These are phyloP conservation scores for Cololabis saira DNA, from an alignment of 2,113 vertebrate genomes.

Conservation along the genomic window DNA sequence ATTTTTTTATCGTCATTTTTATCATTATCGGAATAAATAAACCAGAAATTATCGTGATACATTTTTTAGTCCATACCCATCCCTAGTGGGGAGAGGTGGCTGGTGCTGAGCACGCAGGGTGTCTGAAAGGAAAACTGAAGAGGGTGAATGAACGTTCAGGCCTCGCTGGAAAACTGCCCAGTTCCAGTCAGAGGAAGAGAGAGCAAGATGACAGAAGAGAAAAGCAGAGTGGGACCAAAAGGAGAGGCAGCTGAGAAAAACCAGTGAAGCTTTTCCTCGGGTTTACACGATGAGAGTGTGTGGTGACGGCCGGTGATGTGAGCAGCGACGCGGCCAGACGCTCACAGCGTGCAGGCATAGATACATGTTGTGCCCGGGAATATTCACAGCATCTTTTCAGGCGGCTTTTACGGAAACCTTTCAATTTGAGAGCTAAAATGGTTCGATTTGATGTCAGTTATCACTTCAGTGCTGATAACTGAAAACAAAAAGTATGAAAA, in stretches of 20 bases:
- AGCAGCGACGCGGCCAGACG: neutral
- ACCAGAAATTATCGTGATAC: no score
- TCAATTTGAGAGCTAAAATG: no score
- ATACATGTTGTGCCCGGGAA: neutral
- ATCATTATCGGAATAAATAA: no score
- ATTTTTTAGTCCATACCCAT: no score
- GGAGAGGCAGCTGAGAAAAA: slow-evolving; percentile 8
- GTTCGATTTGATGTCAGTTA: no score
- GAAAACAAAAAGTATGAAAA: no score
- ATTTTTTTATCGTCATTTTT: no score
- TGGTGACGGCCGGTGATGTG: neutral
- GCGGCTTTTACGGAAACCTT: no score
- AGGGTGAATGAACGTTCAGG: slow-evolving; percentile 69
- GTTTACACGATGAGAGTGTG: slow-evolving; percentile 17
- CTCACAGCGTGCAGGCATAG: neutral
- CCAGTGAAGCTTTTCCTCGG: slow-evolving; percentile 8
- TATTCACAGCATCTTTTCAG: no score
- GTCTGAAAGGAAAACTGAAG: slow-evolving; percentile 59
- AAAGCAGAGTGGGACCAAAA: slow-evolving; percentile 10
- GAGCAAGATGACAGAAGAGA: slow-evolving; percentile 32
- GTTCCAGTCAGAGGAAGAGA: slow-evolving; percentile 64
- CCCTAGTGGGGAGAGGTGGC: slow-evolving; percentile 36
- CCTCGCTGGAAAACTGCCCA: slow-evolving; percentile 76
- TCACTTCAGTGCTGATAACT: no score
- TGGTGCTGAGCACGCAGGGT: slow-evolving; percentile 25